Conservation (phyloP, 2,797 vertebrate genomes). For the Melanogrammus aeglefinus region DNA sequence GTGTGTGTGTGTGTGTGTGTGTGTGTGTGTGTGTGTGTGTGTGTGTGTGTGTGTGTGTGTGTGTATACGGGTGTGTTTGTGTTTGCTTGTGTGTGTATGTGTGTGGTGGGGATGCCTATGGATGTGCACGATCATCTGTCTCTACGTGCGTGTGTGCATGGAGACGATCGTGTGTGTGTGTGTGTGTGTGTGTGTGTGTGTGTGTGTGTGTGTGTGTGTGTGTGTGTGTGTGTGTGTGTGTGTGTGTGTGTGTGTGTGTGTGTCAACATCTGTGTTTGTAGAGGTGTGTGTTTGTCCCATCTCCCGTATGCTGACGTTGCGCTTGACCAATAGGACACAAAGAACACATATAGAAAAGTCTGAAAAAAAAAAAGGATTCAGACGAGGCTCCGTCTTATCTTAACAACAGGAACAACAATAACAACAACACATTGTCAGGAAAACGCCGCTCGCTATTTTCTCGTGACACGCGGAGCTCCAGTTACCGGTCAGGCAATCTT, state of each 20-base stretch:
- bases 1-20: no score
- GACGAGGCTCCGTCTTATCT: not conserved
- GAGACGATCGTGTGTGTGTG: no score
- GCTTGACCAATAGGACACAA: not conserved
- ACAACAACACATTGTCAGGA: not conserved
- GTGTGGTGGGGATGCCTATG: no score
- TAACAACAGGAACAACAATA: not conserved
- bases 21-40: no score
- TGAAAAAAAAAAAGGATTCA: not conserved
- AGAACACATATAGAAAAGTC: not conserved
- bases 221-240: not conserved
- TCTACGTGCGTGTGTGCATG: no score
- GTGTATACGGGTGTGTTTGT: no score
- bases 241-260: slow-evolving; percentile 2
- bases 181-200: no score
- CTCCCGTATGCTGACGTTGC: not conserved
- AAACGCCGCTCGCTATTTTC: no score
- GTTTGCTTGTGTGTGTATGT: no score
- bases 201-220: slow-evolving; percentile 8
- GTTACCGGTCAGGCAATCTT: slow-evolving; percentile 39
- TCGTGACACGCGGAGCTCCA: slow-evolving; percentile 18
- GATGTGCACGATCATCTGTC: no score
- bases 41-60: no score
- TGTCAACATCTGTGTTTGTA: not conserved
- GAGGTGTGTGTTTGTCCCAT: slow-evolving; percentile 32